Percentiles rank a stretch among this genome's conserved stretches.
These are phyloP conservation scores for Lepidurus apus DNA, from an alignment of 1,140 invertebrate species.

Conservation along the genomic window DNA sequence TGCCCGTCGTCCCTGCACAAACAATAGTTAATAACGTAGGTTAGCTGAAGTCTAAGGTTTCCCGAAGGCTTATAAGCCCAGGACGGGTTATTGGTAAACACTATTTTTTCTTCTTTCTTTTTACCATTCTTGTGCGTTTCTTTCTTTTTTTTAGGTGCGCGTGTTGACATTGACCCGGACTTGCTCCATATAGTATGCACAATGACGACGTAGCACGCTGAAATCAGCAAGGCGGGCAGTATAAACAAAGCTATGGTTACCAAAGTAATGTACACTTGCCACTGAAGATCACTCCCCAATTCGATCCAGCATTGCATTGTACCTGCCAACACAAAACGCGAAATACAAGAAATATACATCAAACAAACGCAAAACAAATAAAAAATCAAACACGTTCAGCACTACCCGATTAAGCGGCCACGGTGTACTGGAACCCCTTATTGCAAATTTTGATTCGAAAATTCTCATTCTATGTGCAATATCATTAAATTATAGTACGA, in stretches of 20 bases:
- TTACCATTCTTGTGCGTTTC: conserved; percentile 21
- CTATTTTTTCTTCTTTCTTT: background rate
- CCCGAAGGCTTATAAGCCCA: background rate
- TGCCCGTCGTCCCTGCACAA: conserved; percentile 1
- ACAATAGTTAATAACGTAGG: background rate
- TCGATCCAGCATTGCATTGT: conserved; percentile 87
- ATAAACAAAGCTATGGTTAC: conserved; percentile 78
- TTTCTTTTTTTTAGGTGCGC: conserved; percentile 23
- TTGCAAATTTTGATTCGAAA: too few species aligned
- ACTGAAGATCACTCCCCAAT: conserved; percentile 62
- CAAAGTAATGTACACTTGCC: conserved; percentile 84
- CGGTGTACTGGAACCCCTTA: too few species aligned
- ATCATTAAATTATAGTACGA: too few species aligned
- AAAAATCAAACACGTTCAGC: too few species aligned
- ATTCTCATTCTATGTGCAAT: too few species aligned
- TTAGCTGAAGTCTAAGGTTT: background rate
- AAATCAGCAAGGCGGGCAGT: conserved; percentile 81
- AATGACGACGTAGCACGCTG: conserved; percentile 84
- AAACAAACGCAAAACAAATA: background rate
- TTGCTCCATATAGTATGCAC: conserved; percentile 89
- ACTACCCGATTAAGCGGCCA: too few species aligned
- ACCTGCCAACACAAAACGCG: conserved; percentile 45
- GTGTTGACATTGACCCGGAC: conserved; percentile 44
- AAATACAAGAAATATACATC: background rate
- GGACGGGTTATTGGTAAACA: background rate